phyloP scores from a whole-genome alignment of 2,888 invertebrate genomes.

The Pachliopta kotzebuea region DNA sequence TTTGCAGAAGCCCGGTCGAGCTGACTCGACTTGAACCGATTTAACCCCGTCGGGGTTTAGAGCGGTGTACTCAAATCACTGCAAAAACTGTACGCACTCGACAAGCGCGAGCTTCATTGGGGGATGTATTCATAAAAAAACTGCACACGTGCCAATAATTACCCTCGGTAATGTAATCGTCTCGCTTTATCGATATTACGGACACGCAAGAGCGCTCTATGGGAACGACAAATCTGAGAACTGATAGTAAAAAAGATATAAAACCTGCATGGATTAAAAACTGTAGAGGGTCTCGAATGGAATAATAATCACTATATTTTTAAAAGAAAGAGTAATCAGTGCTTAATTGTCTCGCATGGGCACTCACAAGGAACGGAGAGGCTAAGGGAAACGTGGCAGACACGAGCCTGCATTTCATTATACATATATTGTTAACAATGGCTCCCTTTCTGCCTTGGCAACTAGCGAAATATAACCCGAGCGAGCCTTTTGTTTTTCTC shows the following conservation, averaged over 20 bases:
- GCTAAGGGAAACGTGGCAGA: slow-evolving; percentile 32
- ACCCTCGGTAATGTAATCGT: slow-evolving; percentile 51
- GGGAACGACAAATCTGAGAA: slow-evolving; percentile 45
- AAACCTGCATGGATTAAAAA: slow-evolving; percentile 10
- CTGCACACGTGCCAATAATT: slow-evolving; percentile 75
- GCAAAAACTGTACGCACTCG: slow-evolving; percentile 59
- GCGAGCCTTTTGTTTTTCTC: slow-evolving; percentile 41
- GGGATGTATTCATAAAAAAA: slow-evolving; percentile 60
- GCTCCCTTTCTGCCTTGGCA: slow-evolving; percentile 21
- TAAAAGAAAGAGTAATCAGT: slow-evolving; percentile 21
- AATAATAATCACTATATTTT: slow-evolving; percentile 18
- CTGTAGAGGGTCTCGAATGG: slow-evolving; percentile 13
- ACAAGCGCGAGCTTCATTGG: slow-evolving; percentile 53
- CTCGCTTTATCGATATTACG: slow-evolving; percentile 45
- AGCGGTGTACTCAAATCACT: slow-evolving; percentile 23
- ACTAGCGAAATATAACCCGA: slow-evolving; percentile 26
- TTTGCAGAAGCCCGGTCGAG: slow-evolving; percentile 41
- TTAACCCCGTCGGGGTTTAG: slow-evolving; percentile 50
- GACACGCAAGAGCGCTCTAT: slow-evolving; percentile 62
- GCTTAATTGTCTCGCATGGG: slow-evolving; percentile 38
- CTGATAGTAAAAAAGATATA: slow-evolving; percentile 18
- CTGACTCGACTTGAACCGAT: slow-evolving; percentile 57
- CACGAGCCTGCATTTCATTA: slow-evolving; percentile 28
- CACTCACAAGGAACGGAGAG: slow-evolving; percentile 38
- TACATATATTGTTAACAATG: slow-evolving; percentile 13